phyloP scores from a whole-genome alignment of 2,797 vertebrate genomes.

The Pitangus sulphuratus region DNA sequence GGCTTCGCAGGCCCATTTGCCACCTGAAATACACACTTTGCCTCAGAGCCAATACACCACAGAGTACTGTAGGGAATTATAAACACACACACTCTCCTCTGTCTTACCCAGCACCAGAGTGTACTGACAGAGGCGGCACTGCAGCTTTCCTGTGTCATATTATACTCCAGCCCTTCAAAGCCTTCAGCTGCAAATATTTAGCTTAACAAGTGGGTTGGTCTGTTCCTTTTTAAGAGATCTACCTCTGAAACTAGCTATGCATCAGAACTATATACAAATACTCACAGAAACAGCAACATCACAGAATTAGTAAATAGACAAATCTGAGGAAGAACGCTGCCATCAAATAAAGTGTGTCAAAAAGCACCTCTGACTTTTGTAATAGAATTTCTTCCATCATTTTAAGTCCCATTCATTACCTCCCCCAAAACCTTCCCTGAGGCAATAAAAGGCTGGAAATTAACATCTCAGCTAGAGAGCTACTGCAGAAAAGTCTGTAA shows the following conservation, averaged over 20 bases:
- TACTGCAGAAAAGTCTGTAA: not conserved
- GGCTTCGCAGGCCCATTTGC: not conserved
- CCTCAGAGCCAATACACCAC: not conserved
- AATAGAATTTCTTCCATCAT: not conserved
- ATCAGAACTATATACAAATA: not conserved
- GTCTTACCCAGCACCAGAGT: not conserved
- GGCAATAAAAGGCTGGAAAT: not conserved
- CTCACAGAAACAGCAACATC: not conserved
- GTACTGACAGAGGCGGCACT: not conserved
- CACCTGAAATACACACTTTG: not conserved
- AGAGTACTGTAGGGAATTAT: not conserved
- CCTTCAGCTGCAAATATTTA: not conserved
- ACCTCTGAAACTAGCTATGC: not conserved
- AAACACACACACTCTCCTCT: not conserved
- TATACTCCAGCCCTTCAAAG: not conserved
- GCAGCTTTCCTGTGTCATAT: not conserved
- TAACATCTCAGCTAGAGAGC: not conserved
- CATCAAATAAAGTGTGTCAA: not conserved
- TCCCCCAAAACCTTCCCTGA: not conserved
- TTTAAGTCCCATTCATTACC: not conserved
- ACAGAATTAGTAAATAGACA: not conserved
- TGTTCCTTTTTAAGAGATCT: not conserved
- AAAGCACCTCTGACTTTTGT: rapidly evolving
- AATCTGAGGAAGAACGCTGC: not conserved
- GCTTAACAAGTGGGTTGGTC: not conserved